Conservation (phyloP, 1,140 invertebrate genomes). For the Babylonia areolata region DNA sequence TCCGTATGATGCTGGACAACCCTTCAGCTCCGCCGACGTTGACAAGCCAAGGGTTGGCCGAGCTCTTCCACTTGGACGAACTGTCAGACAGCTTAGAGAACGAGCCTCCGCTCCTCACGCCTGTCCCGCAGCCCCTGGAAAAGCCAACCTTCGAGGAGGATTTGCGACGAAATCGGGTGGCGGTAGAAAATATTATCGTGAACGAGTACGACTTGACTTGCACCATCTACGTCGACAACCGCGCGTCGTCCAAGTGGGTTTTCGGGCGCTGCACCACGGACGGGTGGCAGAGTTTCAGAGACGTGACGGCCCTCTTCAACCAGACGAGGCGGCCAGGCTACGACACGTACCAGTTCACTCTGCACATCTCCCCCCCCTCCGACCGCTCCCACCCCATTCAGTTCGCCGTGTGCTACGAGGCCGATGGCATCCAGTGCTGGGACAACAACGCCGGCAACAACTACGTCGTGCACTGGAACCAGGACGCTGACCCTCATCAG, state of each 20-base stretch:
- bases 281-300: constrained; percentile 86
- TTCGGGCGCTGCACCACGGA: constrained; percentile 87
- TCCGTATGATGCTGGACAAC: constrained; percentile 91
- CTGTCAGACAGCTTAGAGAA: too few relatives aligned
- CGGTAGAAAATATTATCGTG: constrained; percentile 94
- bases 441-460: neutral
- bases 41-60: constrained; percentile 52
- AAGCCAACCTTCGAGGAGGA: constrained; percentile 88
- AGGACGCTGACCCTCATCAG: too few relatives aligned
- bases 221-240: constrained; percentile 94
- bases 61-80: too few relatives aligned
- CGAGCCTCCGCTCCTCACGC: constrained; percentile 86
- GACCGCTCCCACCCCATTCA: constrained; percentile 79
- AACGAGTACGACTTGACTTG: constrained; percentile 89
- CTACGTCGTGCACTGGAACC: neutral
- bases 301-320: constrained; percentile 86
- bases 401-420: constrained; percentile 89
- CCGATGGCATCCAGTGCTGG: neutral
- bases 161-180: constrained; percentile 87
- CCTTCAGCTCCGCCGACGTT: constrained; percentile 88
- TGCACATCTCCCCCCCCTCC: constrained; percentile 82
- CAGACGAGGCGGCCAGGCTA: constrained; percentile 76
- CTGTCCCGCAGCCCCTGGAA: constrained; percentile 88
- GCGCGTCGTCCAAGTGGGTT: constrained; percentile 91
- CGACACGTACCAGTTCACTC: constrained; percentile 93